Evolutionary conservation across 2,797 vertebrate species (phyloP), one percentile per base, ranked within the genome.

Genomic region (Eulemur mongoz): DNA sequence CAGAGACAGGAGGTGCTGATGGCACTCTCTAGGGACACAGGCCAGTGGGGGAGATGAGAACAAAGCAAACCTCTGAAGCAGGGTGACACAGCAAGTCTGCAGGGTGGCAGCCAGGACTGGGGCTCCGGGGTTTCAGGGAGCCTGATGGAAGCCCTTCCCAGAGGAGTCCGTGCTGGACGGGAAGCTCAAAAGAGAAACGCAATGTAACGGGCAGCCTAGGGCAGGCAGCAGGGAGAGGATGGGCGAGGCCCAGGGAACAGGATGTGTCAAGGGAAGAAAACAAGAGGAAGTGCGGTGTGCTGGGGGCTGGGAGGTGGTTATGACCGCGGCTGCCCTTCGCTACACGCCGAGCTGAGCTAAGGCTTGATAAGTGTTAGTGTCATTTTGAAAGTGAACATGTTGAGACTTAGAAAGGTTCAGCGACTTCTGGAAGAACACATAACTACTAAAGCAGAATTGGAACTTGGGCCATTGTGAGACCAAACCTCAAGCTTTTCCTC

Each of bases 301-400:
- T 30, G 38, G 63, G 63, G 9, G 2, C 1, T 3, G 40, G 57
- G 57, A 14, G 40, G 0, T 0, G 1, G 8, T 7, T 63, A 1
- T 1, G 0, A 17, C 13, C 3, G n/a, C 0, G 2, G 40, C 70
- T 61, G 83, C 25, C 30, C 0, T 59, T 17, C 17, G 10, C 14
- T 6, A 43, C 1, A 0, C 0, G 14, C 61, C 59, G 4, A 20
- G 23, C 76, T 1, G 22, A 63, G 35, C 27, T 25, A 38, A 12
- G 2, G 32, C 13, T 22, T 0, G 2, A 5, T 7, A 20, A 52
- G 11, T 54, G 10, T 76, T 63, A 75, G 38, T 20, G 7, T 84
- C 52, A 10, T 40, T 75, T 30, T 80, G n/a, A 65, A 67, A 45
- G 12, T 27, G 27, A 84, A 70, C 38, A 54, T 12, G 1, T 18